Percentiles rank a stretch among this genome's conserved stretches.
phyloP scores from a whole-genome alignment of 2,888 invertebrate species.

The Macrostomum cliftonense region DNA sequence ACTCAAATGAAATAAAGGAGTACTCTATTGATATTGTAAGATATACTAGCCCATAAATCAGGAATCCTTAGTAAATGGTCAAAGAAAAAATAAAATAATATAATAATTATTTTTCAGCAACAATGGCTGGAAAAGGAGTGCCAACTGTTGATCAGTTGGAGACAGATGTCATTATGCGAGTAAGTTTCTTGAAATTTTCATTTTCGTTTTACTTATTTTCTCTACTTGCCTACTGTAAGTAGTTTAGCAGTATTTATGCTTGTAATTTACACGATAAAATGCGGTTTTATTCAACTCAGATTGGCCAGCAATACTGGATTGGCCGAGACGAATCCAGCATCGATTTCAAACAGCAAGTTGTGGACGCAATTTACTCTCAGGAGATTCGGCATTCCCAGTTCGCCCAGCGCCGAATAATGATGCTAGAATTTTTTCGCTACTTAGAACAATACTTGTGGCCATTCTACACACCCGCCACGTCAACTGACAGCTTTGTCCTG shows the following conservation, averaged over 20 bases:
- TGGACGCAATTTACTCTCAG: constrained; percentile 67
- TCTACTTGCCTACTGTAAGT: too few species aligned
- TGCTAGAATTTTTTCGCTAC: constrained; percentile 78
- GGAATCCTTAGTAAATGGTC: too few species aligned
- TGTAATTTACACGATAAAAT: too few species aligned
- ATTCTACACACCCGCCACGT: constrained; percentile 52
- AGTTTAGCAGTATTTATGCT: too few species aligned
- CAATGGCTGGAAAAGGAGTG: constrained; percentile 8
- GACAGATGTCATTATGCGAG: constrained; percentile 49
- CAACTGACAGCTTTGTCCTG: constrained; percentile 70
- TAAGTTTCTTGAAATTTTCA: constrained; percentile 39
- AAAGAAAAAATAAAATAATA: too few species aligned
- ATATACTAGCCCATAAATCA: too few species aligned
- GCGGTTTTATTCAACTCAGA: too few species aligned
- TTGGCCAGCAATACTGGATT: not conserved
- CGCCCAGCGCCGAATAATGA: constrained; percentile 59
- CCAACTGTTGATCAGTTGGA: constrained; percentile 11
- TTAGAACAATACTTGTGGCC: constrained; percentile 92
- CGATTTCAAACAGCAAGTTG: constrained; percentile 36
- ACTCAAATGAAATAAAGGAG: too few species aligned
- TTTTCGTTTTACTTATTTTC: too few species aligned
- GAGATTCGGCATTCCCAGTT: constrained; percentile 53
- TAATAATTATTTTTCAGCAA: too few species aligned
- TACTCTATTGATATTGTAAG: too few species aligned
- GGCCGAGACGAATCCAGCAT: too few species aligned